Evolutionary conservation across 2,113 vertebrate genomes (phyloP).

Genomic region (Centrocercus urophasianus): DNA sequence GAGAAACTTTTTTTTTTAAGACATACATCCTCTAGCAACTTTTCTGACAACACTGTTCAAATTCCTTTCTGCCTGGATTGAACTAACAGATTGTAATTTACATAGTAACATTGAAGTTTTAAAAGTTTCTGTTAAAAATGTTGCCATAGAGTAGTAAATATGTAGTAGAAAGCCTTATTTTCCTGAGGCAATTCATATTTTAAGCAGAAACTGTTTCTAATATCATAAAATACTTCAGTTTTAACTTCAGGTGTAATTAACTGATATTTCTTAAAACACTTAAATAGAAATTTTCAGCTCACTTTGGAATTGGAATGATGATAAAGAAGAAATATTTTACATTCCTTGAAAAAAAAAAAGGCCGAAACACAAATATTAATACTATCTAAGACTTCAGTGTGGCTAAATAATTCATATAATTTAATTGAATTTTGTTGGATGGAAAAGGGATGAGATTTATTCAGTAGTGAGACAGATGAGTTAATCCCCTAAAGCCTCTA

Average conservation of each 20-base stretch:
- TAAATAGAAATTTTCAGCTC: conserved; percentile 5
- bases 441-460: not conserved
- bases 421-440: conserved; percentile 62
- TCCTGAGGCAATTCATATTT: conserved; percentile 8
- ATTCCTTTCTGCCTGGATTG: conserved; percentile 37
- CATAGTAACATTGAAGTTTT: conserved; percentile 12
- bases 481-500: conserved; percentile 3
- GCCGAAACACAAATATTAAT: conserved; percentile 53
- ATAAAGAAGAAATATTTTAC: conserved; percentile 3
- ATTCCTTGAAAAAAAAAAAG: not conserved
- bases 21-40: conserved; percentile 46
- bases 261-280: not conserved
- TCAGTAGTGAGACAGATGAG: not conserved
- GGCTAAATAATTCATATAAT: conserved; percentile 53
- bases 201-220: not conserved
- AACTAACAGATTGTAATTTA: conserved; percentile 56
- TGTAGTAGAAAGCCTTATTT: not conserved
- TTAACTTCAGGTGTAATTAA: not conserved
- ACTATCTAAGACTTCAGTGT: not conserved
- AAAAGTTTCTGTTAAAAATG: conserved; percentile 38
- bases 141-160: not conserved
- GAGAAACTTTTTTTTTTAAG: conserved; percentile 62
- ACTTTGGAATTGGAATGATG: not conserved
- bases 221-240: not conserved
- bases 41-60: not conserved